Conservation (phyloP, 2,113 vertebrate species). For the Cyphomyrus plagiostoma region DNA sequence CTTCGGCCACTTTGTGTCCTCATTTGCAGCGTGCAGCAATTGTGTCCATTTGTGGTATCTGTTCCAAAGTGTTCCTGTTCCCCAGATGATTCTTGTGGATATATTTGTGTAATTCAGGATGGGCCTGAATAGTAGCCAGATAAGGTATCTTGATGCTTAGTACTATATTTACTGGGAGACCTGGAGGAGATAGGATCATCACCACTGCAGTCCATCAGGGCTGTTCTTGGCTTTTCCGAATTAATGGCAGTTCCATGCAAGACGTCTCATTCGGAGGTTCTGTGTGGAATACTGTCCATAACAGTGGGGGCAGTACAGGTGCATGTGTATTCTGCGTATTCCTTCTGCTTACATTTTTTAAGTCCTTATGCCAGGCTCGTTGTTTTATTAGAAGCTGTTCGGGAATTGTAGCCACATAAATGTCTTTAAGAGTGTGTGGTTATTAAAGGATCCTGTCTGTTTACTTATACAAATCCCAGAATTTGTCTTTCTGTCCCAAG, state of each 20-base stretch:
- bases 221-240: conserved; percentile 21
- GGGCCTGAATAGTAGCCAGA: conserved; percentile 24
- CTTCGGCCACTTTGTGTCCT: background rate
- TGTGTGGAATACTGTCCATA: background rate
- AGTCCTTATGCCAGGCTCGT: background rate
- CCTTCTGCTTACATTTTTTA: background rate
- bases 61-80: background rate
- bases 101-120: conserved; percentile 15
- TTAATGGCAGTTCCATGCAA: conserved; percentile 12
- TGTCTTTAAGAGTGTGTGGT: background rate
- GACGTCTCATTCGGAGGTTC: background rate
- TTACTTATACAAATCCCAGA: background rate
- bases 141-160: conserved; percentile 23
- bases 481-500: background rate
- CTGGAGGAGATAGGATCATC: background rate
- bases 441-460: background rate
- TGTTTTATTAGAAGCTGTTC: background rate
- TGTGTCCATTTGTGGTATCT: background rate
- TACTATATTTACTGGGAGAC: background rate
- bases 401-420: background rate
- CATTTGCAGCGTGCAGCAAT: background rate
- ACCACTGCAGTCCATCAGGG: conserved; percentile 14
- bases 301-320: background rate
- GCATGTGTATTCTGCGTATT: no score
- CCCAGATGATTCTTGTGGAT: background rate